Evolutionary conservation across 35 echinoderm and acorn worm genomes (phyloP).

Genomic region (Ophioderma brevispina): DNA sequence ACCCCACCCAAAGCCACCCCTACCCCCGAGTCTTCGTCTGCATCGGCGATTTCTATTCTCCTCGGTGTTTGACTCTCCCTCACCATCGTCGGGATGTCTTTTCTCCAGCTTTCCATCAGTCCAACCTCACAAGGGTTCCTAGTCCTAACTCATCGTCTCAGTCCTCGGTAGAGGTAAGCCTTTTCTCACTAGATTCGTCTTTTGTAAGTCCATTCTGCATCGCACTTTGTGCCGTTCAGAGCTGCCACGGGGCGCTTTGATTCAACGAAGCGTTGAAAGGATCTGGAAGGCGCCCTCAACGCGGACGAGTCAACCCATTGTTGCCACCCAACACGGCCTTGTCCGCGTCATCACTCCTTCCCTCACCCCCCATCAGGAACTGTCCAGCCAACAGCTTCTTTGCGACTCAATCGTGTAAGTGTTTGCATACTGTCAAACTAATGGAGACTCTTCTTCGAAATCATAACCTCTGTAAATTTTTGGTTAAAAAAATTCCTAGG

Average conservation of each 20-base stretch:
- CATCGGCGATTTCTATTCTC: constrained; percentile 43
- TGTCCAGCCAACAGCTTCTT: not conserved
- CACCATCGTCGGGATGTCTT: constrained; percentile 80
- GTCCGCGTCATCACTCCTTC: not conserved
- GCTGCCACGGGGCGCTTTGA: not conserved
- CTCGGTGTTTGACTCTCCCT: constrained; percentile 57
- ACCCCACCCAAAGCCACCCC: no score
- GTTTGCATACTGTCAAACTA: no score
- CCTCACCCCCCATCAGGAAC: not conserved
- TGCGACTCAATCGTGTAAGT: not conserved
- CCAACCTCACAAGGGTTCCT: constrained; percentile 77
- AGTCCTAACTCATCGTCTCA: constrained; percentile 24
- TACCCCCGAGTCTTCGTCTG: constrained; percentile 57
- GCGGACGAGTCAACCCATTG: no score
- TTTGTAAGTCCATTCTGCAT: no score
- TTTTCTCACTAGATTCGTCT: no score
- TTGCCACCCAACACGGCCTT: not conserved
- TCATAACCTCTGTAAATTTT: no score
- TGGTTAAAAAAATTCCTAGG: no score
- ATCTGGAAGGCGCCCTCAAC: not conserved
- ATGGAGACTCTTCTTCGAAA: no score
- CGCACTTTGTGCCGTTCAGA: no score
- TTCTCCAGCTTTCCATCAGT: constrained; percentile 85
- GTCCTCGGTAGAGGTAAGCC: no score
- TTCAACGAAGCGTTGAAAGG: not conserved